A percentile compares a stretch with the other conserved stretches of the same genome.
These are phyloP conservation scores for human (Homo sapiens) DNA, from an alignment of 2,113 vertebrate species.

Conservation along the genomic window GRCh38 chr17:61442001-61442500, in stretches of 20 bases:
- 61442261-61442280: neutral
- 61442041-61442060: neutral
- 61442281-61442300: neutral
- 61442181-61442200: neutral
- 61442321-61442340: neutral
- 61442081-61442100: neutral
- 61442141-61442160: neutral
- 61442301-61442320: neutral
- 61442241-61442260: neutral
- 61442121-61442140: neutral
- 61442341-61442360: neutral
- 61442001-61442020: too few species aligned
- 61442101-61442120: neutral
- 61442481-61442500: neutral
- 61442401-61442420: neutral
- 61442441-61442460: neutral
- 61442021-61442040: too few species aligned
- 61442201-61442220: neutral
- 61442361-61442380: neutral
- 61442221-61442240: neutral
- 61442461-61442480: neutral
- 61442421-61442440: neutral
- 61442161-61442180: neutral
- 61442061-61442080: neutral
- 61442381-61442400: neutral